Evolutionary conservation across 2,797 vertebrate species (phyloP).

Genomic region (Orestias chungarensis): DNA sequence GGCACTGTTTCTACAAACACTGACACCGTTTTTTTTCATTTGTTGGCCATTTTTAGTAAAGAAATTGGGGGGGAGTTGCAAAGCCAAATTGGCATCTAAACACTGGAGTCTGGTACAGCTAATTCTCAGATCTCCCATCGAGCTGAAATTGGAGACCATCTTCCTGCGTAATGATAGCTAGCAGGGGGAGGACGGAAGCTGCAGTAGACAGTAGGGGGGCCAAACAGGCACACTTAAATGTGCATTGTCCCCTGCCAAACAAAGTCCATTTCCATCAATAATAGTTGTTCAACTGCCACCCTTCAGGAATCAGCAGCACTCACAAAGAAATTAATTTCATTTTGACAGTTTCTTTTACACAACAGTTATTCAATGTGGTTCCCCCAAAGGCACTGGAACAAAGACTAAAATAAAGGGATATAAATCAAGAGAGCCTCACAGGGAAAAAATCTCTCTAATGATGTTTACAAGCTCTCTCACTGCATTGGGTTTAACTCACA

Average conservation of each 20-base stretch:
- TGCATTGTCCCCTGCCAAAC: constrained; percentile 35
- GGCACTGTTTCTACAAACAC: constrained; percentile 8
- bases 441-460: constrained; percentile 3
- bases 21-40: constrained; percentile 27
- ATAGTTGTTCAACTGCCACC: constrained; percentile 18
- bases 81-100: constrained; percentile 40
- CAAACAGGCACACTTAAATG: constrained; percentile 57
- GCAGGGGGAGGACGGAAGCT: constrained; percentile 63
- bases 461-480: constrained; percentile 13
- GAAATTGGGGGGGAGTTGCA: constrained; percentile 42
- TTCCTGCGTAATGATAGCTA: constrained; percentile 61
- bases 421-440: not conserved
- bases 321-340: constrained; percentile 2
- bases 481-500: not conserved
- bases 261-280: constrained; percentile 26
- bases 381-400: constrained; percentile 8
- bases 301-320: constrained; percentile 10
- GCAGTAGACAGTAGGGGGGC: constrained; percentile 56
- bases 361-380: constrained; percentile 6
- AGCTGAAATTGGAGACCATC: constrained; percentile 46
- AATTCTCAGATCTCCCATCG: constrained; percentile 29
- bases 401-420: not conserved
- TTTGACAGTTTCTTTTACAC: constrained; percentile 9
- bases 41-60: constrained; percentile 32
- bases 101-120: constrained; percentile 15